Evolutionary conservation across 2,888 invertebrate genomes (phyloP), one percentile per base, ranked within the genome.

Genomic region (Hermodice carunculata): DNA sequence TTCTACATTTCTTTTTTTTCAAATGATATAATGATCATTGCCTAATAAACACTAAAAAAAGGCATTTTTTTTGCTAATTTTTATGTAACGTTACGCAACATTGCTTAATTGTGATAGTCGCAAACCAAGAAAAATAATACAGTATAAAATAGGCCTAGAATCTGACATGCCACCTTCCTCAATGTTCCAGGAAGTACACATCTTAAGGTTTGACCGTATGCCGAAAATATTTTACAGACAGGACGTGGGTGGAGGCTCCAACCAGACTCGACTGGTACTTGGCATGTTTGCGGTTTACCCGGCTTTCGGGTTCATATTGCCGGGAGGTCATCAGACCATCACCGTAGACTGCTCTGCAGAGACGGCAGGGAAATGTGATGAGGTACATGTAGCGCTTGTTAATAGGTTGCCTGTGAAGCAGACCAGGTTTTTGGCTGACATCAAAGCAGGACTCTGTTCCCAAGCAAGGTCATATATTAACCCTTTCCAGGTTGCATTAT

Each of bases 331-430:
- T 52, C 81, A 82, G 64, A 76, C 76, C 32, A 79, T 86, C 61
- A 81, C 79, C 14, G 83, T 86, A 0, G 86, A 86, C 58, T 85
- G 85, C 75, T 74, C 80, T 0, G 81, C 85, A 1, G 85, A 86
- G 65, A 67, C 67, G n/a, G 75, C 80, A 54, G 85, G 83, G 22
- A 71, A 74, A 37, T 83, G 76, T 68, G 78, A 83, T 63, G 86
- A 86, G 81, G 86, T 74, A 34, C 28, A 48, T 26, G n/a, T 28
- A 11, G n/a, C n/a, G n/a, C n/a, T n/a, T n/a, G n/a, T n/a, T n/a
- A n/a, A n/a, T n/a, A n/a, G n/a, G n/a, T n/a, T n/a, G n/a, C n/a
- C n/a, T n/a, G n/a, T n/a, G n/a, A n/a, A n/a, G n/a, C n/a, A n/a
- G n/a, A n/a, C n/a, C n/a, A n/a, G n/a, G n/a, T n/a, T n/a, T n/a